A percentile compares a stretch with the other conserved stretches of the same genome.
These are phyloP conservation scores for Aleiodes leptofemur DNA, from an alignment of 2,888 invertebrate species.

Conservation along the genomic window DNA sequence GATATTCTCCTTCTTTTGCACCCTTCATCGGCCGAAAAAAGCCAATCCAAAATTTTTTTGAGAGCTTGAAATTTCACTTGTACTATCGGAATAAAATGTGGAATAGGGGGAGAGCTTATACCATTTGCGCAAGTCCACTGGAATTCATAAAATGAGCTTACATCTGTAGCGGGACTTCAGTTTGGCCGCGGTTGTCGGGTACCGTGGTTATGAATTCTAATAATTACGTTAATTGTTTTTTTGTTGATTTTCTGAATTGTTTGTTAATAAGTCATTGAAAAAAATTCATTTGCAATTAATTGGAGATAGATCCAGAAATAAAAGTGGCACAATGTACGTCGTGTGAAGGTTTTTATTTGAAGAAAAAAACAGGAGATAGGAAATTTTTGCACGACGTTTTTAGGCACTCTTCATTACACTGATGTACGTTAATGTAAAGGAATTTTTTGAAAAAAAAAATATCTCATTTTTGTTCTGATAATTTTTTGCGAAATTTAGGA, in stretches of 20 bases:
- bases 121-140: constrained; percentile 50
- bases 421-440: no score
- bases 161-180: constrained; percentile 61
- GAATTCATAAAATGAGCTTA: constrained; percentile 51
- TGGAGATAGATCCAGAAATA: no score
- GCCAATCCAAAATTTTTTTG: constrained; percentile 11
- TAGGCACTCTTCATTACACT: no score
- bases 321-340: not conserved
- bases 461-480: no score
- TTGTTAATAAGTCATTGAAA: not conserved
- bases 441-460: no score
- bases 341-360: not conserved
- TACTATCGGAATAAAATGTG: constrained; percentile 13
- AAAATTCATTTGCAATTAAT: not conserved
- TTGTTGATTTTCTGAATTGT: not conserved
- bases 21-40: not conserved
- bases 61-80: constrained; percentile 2
- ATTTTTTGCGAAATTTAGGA: no score
- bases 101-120: constrained; percentile 17
- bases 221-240: not conserved
- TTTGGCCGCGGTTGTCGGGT: constrained; percentile 64
- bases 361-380: no score
- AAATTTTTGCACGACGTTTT: no score
- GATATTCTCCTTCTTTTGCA: not conserved
- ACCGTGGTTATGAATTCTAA: constrained; percentile 24